phyloP scores from a whole-genome alignment of 2,797 vertebrate genomes.

The Helicolenus hilgendorfi region DNA sequence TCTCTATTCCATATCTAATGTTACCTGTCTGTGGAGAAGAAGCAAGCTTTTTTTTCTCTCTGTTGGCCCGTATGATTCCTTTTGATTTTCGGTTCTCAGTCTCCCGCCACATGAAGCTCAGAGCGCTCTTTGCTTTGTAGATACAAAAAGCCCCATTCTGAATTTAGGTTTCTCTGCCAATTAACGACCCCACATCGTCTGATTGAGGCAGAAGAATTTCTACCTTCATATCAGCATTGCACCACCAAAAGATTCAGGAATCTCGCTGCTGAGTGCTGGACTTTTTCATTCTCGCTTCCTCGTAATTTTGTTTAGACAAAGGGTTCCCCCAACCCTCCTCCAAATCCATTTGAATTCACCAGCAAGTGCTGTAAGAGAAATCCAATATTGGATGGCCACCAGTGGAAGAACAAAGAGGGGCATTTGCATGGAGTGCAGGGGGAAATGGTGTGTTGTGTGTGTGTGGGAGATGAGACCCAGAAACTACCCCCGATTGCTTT shows the following conservation, averaged over 20 bases:
- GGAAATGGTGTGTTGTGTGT: not conserved
- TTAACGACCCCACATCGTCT: not conserved
- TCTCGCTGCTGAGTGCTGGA: not conserved
- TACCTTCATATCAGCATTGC: not conserved
- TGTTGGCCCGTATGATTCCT: not conserved
- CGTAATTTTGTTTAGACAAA: conserved; percentile 38
- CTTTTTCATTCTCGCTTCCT: not conserved
- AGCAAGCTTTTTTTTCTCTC: not conserved
- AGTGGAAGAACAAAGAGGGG: conserved; percentile 40
- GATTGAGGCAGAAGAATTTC: not conserved
- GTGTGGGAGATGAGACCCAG: conserved; percentile 18
- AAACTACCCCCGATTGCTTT: conserved; percentile 40
- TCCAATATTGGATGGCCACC: conserved; percentile 56
- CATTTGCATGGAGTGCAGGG: conserved; percentile 38
- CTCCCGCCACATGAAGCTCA: not conserved
- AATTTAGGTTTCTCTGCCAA: not conserved
- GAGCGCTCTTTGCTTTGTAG: conserved; percentile 14
- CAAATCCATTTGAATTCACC: conserved; percentile 52
- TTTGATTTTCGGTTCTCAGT: conserved; percentile 8
- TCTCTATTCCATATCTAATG: conserved; percentile 41
- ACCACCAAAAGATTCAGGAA: not conserved
- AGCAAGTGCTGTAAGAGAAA: conserved; percentile 34
- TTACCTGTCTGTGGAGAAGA: conserved; percentile 25
- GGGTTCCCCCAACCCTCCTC: not conserved
- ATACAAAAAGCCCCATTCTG: not conserved